Evolutionary conservation across 2,797 vertebrate genomes (phyloP).

Genomic region (Schizothorax lantsangensis): DNA sequence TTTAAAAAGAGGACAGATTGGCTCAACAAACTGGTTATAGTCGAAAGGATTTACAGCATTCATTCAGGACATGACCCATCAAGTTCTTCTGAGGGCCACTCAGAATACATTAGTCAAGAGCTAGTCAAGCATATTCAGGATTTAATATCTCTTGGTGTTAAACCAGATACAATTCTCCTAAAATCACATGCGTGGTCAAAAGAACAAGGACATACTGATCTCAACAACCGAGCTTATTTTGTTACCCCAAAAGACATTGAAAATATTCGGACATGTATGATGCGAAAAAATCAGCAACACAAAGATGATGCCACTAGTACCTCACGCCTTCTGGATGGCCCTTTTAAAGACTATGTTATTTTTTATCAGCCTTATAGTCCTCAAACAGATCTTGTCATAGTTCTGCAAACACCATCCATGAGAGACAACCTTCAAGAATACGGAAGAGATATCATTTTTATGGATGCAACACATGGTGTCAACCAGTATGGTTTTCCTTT

Average conservation of each 20-base stretch:
- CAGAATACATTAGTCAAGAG: too few relatives aligned
- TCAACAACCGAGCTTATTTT: too few relatives aligned
- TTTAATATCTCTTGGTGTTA: too few relatives aligned
- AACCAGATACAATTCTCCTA: too few relatives aligned
- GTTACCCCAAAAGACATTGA: too few relatives aligned
- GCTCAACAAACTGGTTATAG: constrained; percentile 1
- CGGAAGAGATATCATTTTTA: too few relatives aligned
- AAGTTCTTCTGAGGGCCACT: constrained; percentile 17
- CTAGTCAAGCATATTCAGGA: too few relatives aligned
- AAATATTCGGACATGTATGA: constrained; percentile 15
- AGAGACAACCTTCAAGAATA: constrained; percentile 13
- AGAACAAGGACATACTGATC: too few relatives aligned
- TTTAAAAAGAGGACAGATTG: too few relatives aligned
- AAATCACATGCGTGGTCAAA: too few relatives aligned
- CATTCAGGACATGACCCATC: constrained; percentile 17
- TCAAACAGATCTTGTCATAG: not conserved
- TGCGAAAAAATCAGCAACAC: constrained; percentile 12
- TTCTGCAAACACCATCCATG: constrained; percentile 35
- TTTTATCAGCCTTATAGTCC: constrained; percentile 8
- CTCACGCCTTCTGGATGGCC: not conserved
- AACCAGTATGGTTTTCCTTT: too few relatives aligned
- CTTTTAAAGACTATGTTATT: not conserved
- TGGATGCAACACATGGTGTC: too few relatives aligned
- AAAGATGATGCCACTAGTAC: constrained; percentile 21
- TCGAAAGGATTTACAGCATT: constrained; percentile 1